Evolutionary conservation across 1,140 invertebrate genomes (phyloP), one percentile per base, ranked within the genome.

Genomic region (Adoxophyes honmai): DNA sequence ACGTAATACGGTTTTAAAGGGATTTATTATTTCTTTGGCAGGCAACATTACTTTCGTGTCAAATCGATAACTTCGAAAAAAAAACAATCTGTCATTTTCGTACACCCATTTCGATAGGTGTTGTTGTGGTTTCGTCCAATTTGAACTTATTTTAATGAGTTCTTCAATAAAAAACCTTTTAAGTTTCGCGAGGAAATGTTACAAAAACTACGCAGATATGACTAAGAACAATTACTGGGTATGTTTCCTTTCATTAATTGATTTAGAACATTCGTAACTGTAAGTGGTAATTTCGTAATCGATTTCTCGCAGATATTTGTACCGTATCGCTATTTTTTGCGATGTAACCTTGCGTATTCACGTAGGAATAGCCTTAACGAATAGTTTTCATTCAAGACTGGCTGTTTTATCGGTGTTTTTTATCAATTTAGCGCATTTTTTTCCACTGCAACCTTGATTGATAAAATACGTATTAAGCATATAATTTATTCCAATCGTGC

Each of bases 131-230:
- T 34, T 34, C 33, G 1, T 16, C 42, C n/a, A 34, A 53, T 56
- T 52, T 48, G 39, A 60, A 35, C 56, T n/a, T n/a, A 52, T 60
- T 62, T 73, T 67, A 73, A 83, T 81, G 80, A 73, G 68, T 72
- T 68, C 62, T 42, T 67, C 68, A 60, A 75, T 81, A 60, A 83
- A 76, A 73, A 79, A 78, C 35, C 37, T 78, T 59, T 65, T 81
- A 57, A 68, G 64, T 34, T 57, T 64, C 44, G 75, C 65, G 15
- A 64, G 70, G 34, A 65, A 78, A 52, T 74, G 70, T 60, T 80
- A 70, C 39, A 81, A 57, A 52, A 64, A 56, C 36, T 59, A 71
- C 4, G 51, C 71, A 34, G 65, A 76, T 34, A 64, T 66, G 34
- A 78, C 73, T 52, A 64, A 64, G 35, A 75, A 57, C 60, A 66